Conservation (phyloP, 2,888 invertebrate genomes). For the Drosophila seclusa region DNA sequence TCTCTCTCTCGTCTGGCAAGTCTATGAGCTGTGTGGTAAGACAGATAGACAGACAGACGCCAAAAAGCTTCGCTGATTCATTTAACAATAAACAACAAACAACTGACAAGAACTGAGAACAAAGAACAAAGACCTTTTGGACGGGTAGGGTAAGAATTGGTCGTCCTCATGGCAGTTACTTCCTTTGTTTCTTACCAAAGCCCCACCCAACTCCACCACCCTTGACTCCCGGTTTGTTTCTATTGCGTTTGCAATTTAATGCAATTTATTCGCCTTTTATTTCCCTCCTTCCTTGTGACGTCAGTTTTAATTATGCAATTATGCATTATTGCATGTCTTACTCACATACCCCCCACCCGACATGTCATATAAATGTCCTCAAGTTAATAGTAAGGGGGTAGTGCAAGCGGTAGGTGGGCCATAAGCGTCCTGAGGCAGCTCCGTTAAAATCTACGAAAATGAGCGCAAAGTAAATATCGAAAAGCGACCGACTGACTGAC, state of each 20-base stretch:
- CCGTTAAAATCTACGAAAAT: constrained; percentile 55
- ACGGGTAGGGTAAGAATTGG: neutral
- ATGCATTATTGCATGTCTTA: constrained; percentile 2
- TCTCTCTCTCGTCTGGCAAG: neutral
- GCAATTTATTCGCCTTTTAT: neutral
- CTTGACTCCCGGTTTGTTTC: neutral
- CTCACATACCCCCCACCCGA: neutral
- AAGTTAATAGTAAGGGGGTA: neutral
- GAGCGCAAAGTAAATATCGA: constrained; percentile 54
- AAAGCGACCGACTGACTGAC: constrained; percentile 13
- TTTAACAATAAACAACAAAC: constrained; percentile 3
- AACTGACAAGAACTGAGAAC: constrained; percentile 3
- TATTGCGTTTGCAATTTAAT: neutral
- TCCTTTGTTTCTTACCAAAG: neutral
- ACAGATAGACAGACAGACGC: constrained; percentile 1
- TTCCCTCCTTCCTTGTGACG: constrained; percentile 5
- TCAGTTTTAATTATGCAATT: constrained; percentile 28
- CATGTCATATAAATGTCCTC: neutral
- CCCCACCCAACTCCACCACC: neutral
- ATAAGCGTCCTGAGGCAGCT: constrained; percentile 23
- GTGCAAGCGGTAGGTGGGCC: neutral
- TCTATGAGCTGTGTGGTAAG: neutral
- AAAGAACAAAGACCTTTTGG: constrained; percentile 7
- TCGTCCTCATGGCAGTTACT: neutral
- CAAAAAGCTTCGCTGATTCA: constrained; percentile 8